A percentile compares a stretch with the other conserved stretches of the same genome.
phyloP scores from a whole-genome alignment of 2,797 vertebrate genomes.

The Crocodylus rhombifer region DNA sequence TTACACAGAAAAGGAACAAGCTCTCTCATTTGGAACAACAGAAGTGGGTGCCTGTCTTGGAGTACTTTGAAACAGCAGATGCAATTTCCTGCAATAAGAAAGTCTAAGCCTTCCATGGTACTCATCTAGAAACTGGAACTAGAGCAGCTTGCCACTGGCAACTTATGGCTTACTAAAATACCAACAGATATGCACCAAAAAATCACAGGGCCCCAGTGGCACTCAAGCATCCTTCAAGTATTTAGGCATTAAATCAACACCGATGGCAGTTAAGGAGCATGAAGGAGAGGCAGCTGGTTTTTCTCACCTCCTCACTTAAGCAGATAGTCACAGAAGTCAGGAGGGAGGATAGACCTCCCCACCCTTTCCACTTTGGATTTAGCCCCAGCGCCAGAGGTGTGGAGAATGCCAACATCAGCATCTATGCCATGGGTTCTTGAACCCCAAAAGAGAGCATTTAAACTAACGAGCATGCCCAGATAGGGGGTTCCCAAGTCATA shows the following conservation, averaged over 20 bases:
- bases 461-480: constrained; percentile 17
- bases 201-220: constrained; percentile 8
- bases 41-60: neutral
- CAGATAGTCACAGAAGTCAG: neutral
- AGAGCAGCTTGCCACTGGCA: constrained; percentile 48
- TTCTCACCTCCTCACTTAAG: constrained; percentile 1
- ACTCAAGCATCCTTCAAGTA: constrained; percentile 35
- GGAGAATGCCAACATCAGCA: neutral
- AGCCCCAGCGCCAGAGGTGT: no score
- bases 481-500: constrained; percentile 5
- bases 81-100: constrained; percentile 56
- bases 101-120: constrained; percentile 37
- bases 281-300: constrained; percentile 35
- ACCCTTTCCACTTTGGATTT: neutral
- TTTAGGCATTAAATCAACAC: constrained; percentile 48
- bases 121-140: constrained; percentile 13
- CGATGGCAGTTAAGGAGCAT: constrained; percentile 25
- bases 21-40: neutral
- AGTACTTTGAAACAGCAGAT: constrained; percentile 2
- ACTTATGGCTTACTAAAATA: constrained; percentile 54
- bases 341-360: neutral
- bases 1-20: neutral
- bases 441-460: neutral
- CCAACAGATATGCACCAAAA: neutral
- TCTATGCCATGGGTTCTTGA: rapidly evolving